Evolutionary conservation across 2,797 vertebrate species (phyloP), one percentile per base, ranked within the genome.

Genomic region (Darevskia mixta): DNA sequence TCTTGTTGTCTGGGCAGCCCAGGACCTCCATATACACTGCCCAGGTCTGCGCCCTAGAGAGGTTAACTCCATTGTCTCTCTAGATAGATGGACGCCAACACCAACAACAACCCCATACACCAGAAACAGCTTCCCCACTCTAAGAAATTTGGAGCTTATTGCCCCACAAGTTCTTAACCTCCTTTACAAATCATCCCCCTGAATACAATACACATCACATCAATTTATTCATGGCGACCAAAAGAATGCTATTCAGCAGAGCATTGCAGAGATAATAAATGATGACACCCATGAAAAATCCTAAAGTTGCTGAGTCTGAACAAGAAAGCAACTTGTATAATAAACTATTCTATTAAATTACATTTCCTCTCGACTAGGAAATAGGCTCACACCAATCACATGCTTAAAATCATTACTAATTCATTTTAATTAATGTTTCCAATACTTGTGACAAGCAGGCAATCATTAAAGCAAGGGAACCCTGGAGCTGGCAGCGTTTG

Each of bases 391-490:
- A 32, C 41, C 23, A 82, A 66, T 49, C 49, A 73, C n/a, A 41
- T 10, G n/a, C 41, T 18, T 87, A 87, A 32, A n/a, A 83, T 82
- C 79, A 82, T 1, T 41, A 43, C 83, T 9, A 80, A 69, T 86
- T 8, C 10, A 82, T 15, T 38, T 25, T 81, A 90, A 18, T 38
- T 11, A 85, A 11, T 83, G 0, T 73, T 69, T 35, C 15, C 77
- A 76, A 79, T 87, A 49, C 71, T 1, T 69, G 20, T 58, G 35
- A 76, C 23, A 89, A 79, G 84, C 2, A 77, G 25, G 84, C n/a
- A 66, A 72, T 87, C 55, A 73, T 81, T 87, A 81, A 89, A 75
- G 83, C 2, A 79, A 35, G 80, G 69, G 79, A 61, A 80, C 79
- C 61, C 64, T 81, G 73, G 79, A 79, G 64, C 73, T 77, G 38